These are phyloP conservation scores for Melanaphis sacchari DNA, from an alignment of 1,140 invertebrate genomes.

Conservation along the genomic window DNA sequence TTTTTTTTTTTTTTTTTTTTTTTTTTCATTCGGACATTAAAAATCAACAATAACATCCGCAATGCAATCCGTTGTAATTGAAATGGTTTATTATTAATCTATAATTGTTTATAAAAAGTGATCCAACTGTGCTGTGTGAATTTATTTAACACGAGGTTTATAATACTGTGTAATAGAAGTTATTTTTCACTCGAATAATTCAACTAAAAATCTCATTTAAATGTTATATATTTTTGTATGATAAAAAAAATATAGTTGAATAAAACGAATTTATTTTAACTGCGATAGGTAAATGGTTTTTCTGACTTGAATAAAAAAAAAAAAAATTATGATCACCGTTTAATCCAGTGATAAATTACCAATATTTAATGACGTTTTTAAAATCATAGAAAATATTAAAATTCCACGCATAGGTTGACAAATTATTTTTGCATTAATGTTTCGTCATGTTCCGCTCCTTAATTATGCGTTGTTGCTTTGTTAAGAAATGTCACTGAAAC, in stretches of 20 bases:
- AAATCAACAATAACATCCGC: neutral
- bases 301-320: neutral
- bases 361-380: neutral
- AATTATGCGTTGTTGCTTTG: neutral
- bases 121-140: neutral
- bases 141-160: neutral
- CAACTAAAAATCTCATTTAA: neutral
- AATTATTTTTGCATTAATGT: conserved; percentile 12
- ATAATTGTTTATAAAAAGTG: neutral
- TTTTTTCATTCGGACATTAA: neutral
- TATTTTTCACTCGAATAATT: conserved; percentile 6
- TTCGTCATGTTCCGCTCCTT: conserved; percentile 2
- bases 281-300: neutral
- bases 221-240: neutral
- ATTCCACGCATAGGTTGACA: neutral
- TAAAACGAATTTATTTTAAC: neutral
- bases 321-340: neutral
- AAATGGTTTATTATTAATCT: conserved; percentile 1
- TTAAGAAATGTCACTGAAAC: conserved; percentile 2
- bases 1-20: neutral
- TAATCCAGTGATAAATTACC: neutral
- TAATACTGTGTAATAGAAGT: neutral
- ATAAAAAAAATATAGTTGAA: neutral
- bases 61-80: neutral
- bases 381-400: neutral